These are phyloP conservation scores for Stenoptilia bipunctidactyla DNA, from an alignment of 2,888 invertebrate species.

Conservation along the genomic window DNA sequence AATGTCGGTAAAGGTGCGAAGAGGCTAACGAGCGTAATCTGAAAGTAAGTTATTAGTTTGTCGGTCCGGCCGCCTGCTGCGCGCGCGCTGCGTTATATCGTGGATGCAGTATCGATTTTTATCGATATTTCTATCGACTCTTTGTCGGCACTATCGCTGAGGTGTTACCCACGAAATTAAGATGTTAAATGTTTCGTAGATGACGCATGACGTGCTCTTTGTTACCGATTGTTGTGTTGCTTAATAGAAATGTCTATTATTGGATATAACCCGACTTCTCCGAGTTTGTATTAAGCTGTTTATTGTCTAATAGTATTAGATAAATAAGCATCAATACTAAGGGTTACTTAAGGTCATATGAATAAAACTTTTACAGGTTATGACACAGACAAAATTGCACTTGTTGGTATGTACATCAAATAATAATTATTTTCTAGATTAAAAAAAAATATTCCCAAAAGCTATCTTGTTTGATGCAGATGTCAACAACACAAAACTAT, in stretches of 20 bases:
- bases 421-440: too few species aligned
- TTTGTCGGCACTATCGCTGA: slow-evolving; percentile 64
- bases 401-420: too few species aligned
- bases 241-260: slow-evolving; percentile 51
- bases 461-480: too few species aligned
- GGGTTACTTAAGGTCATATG: too few species aligned
- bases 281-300: too few species aligned
- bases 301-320: too few species aligned
- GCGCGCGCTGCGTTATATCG: slow-evolving; percentile 34
- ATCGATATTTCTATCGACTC: slow-evolving; percentile 55
- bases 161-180: slow-evolving; percentile 66
- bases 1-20: slow-evolving; percentile 63
- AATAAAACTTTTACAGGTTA: too few species aligned
- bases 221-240: slow-evolving; percentile 24
- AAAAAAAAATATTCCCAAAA: too few species aligned
- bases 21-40: slow-evolving; percentile 68
- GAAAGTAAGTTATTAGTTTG: slow-evolving; percentile 59
- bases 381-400: too few species aligned
- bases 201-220: slow-evolving; percentile 55
- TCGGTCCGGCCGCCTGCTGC: slow-evolving; percentile 43
- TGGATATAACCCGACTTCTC: too few species aligned
- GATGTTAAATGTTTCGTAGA: slow-evolving; percentile 63
- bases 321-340: too few species aligned
- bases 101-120: slow-evolving; percentile 10
- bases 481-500: too few species aligned